Evolutionary conservation across 1,140 invertebrate genomes (phyloP), one percentile per base, ranked within the genome.

Genomic region (Drosophila orena): DNA sequence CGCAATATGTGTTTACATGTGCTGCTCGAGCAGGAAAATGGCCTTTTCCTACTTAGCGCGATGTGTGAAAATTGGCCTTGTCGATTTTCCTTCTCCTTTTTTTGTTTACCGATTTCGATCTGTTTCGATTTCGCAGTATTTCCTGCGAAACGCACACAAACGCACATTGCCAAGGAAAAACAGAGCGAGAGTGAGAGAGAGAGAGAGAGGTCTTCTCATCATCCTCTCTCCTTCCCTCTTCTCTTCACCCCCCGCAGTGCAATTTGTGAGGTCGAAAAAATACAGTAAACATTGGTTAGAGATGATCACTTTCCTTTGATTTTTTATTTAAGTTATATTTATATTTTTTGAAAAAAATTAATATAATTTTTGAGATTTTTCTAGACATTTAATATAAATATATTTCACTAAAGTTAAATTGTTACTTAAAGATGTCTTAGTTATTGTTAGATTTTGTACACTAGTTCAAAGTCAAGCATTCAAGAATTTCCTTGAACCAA

Each of bases 11-110:
- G 83, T 86, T 88, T 86, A 86, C 81, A 88, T 88, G 79, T 88
- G 69, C 52, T 70, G 73, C 34, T 43, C 47, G 59, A 60, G 68
- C 57, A 65, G 81, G 71, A 83, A 86, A 88, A 86, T 88, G 62
- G 74, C 74, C 65, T 69, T 88, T 85, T 83, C 56, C 79, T 52
- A 65, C 81, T 77, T 74, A 54, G 50, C 37, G 59, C 40, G 42
- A 76, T 68, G 62, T 75, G 83, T 88, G 81, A 88, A 83, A 81
- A 88, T 83, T 88, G 79, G 78, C 81, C 71, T 84, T 79, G 78
- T 46, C 24, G 57, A 47, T 62, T 15, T 53, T 52, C 46, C 30
- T 55, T 38, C 47, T 62, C 58, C 58, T 80, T 79, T 72, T 66
- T 66, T 85, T 66, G 47, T 50, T 50, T 50, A 50, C 47, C 47